phyloP scores from a whole-genome alignment of 2,797 vertebrate species.

The Pantherophis alleghaniensis region DNA sequence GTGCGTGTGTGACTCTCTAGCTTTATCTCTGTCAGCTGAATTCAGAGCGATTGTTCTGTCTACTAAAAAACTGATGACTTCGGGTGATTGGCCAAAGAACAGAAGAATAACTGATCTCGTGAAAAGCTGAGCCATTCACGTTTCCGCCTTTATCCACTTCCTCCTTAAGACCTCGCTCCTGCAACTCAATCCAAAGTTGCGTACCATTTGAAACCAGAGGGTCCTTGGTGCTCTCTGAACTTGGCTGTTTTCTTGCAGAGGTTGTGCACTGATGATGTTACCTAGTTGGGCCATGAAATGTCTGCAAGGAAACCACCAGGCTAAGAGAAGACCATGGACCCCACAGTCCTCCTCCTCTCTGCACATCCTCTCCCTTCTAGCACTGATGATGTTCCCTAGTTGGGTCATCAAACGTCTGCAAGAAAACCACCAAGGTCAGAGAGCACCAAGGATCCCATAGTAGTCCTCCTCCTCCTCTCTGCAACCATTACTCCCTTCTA shows the following conservation, averaged over 20 bases:
- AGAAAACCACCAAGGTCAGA: no score
- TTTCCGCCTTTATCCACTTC: not conserved
- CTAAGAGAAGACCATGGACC: no score
- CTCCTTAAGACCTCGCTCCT: not conserved
- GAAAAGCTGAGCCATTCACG: not conserved
- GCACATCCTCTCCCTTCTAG: no score
- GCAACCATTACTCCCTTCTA: no score
- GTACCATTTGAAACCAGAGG: not conserved
- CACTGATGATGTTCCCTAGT: no score
- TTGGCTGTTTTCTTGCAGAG: not conserved
- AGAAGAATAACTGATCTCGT: not conserved
- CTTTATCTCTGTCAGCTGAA: not conserved
- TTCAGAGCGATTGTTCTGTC: not conserved
- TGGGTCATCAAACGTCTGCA: no score
- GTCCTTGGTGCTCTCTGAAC: not conserved
- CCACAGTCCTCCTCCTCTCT: no score
- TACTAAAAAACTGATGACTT: not conserved
- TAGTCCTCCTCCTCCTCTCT: no score
- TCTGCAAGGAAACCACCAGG: no score
- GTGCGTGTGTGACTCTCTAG: fast-evolving
- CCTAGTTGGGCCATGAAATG: no score
- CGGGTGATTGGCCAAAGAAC: no score
- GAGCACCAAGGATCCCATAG: no score
- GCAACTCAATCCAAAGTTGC: not conserved
- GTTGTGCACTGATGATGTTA: not conserved